These are phyloP conservation scores for Rhinophrynus dorsalis DNA, from an alignment of 2,797 vertebrate species.

Conservation along the genomic window DNA sequence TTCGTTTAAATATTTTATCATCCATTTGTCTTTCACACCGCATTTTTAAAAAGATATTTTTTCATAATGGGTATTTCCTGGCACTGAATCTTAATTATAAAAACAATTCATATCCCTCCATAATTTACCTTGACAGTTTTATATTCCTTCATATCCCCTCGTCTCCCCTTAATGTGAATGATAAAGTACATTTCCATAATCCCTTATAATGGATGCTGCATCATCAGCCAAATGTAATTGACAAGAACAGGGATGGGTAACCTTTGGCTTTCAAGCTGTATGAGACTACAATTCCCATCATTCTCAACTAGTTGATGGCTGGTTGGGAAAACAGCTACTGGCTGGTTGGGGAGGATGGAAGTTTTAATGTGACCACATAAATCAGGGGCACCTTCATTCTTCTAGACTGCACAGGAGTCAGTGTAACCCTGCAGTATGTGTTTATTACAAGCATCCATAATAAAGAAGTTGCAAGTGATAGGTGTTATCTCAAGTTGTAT, in stretches of 20 bases:
- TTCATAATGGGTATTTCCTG: slow-evolving; percentile 45
- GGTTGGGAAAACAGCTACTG: too few species aligned
- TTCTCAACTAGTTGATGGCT: neutral
- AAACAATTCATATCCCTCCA: slow-evolving; percentile 17
- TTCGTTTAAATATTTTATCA: slow-evolving; percentile 42
- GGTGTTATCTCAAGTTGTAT: too few species aligned
- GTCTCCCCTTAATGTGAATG: slow-evolving; percentile 18
- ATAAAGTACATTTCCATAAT: slow-evolving; percentile 29
- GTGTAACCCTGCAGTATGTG: too few species aligned
- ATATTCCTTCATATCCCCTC: slow-evolving; percentile 18
- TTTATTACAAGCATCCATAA: too few species aligned
- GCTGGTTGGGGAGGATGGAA: neutral
- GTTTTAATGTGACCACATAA: neutral
- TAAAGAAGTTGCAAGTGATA: too few species aligned
- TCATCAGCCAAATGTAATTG: neutral
- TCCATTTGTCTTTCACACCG: slow-evolving; percentile 2
- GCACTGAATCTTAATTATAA: slow-evolving; percentile 4
- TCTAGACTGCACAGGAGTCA: too few species aligned
- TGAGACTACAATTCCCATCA: too few species aligned
- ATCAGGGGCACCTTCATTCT: neutral
- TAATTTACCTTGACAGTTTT: slow-evolving; percentile 45
- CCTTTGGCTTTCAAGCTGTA: too few species aligned
- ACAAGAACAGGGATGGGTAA: too few species aligned
- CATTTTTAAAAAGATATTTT: slow-evolving; percentile 51
- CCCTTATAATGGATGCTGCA: slow-evolving; percentile 4